Percentiles rank a stretch among this genome's conserved stretches.
These are phyloP conservation scores for Pyrocephalus nanus DNA, from an alignment of 2,797 vertebrate species.

Conservation along the genomic window DNA sequence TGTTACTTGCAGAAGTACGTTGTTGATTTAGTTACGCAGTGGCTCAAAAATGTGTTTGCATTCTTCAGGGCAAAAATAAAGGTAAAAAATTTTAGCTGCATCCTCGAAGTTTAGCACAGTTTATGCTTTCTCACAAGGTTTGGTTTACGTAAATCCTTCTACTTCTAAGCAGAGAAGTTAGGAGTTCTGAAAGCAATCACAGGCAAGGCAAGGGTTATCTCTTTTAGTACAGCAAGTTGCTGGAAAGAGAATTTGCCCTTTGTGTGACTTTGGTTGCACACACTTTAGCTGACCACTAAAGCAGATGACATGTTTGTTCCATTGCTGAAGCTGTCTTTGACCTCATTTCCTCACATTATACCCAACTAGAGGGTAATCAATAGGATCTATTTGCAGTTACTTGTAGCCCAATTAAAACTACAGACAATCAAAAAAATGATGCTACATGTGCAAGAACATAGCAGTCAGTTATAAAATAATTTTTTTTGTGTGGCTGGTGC, in stretches of 20 bases:
- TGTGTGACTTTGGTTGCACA: background rate
- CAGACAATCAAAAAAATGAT: background rate
- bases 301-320: conserved; percentile 24
- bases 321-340: conserved; percentile 53
- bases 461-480: background rate
- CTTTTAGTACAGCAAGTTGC: background rate
- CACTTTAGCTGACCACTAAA: background rate
- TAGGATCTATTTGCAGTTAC: conserved; percentile 10
- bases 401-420: background rate
- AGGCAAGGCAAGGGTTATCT: background rate
- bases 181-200: background rate
- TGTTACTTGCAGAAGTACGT: background rate
- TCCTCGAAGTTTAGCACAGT: background rate
- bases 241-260: conserved; percentile 19
- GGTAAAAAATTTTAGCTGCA: background rate
- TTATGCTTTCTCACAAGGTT: background rate
- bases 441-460: background rate
- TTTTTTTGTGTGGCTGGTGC: background rate
- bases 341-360: conserved; percentile 11
- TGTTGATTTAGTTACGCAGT: background rate
- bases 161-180: background rate
- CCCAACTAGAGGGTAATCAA: background rate
- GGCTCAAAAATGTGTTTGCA: background rate
- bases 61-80: background rate
- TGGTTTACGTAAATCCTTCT: background rate